Base-by-base conservation (phyloP, 2,888 invertebrate species). In the Diadegma fenestrale region DNA sequence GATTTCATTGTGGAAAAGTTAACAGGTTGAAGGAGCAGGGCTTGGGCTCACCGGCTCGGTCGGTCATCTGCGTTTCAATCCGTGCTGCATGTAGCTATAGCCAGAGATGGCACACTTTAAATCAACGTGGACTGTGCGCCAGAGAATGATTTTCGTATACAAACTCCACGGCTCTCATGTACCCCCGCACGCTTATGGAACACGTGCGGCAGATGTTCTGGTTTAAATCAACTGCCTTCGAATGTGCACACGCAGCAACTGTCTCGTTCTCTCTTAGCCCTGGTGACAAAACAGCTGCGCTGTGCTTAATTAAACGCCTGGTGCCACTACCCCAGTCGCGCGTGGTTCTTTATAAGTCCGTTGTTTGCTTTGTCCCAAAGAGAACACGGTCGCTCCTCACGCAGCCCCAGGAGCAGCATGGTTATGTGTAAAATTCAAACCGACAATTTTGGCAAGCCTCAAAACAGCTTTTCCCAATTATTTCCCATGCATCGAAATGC, bases 151-250 rank as follows among this genome's bases (percentile, higher is more conserved):
- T 77, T 58, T 71, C 63, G 76, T 80, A 75, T 51, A 75, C 58
- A 69, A 17, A 58, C 58, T 26, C 8, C 8, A 37, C 10, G 58
- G 58, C 26, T 58, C 58, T 58, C 33, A 22, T 30, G 37, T 37
- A 2, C 43, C 37, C 26, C 54, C 48, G 48, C 33, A 75, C 80
- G 75, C 82, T 88, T 89, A 90, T 88, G 86, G 87, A 89, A 88
- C 89, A 87, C 89, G 87, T 87, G 91, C 89, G 85, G 91, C 92
- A 92, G 92, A 92, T 92, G 92, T 92, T 92, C 87, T 90, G 89
- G 90, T 92, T 83, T 92, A 92, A 92, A 92, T 92, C 91, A 92
- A 91, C 91, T 88, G 88, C 88, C 88, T 89, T 91, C 90, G 91
- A 91, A 89, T 89, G 78, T 80, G 63, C 86, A 75, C 89, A 58